phyloP scores from a whole-genome alignment of 2,888 invertebrate species.

The Diploptera punctata region DNA sequence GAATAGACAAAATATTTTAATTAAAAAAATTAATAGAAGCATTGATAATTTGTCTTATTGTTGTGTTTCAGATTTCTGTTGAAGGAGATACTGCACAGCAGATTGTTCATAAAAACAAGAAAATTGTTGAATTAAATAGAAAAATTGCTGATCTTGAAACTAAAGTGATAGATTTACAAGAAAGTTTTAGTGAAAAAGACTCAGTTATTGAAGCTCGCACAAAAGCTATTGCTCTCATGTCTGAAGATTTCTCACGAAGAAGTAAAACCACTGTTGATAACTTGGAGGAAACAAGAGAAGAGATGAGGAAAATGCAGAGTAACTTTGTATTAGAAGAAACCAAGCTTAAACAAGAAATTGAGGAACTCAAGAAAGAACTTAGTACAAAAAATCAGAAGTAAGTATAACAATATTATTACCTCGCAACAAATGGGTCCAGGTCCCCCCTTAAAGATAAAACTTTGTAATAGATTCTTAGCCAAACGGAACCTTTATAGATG shows the following conservation, averaged over 20 bases:
- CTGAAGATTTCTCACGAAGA: constrained; percentile 71
- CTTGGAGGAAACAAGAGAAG: constrained; percentile 79
- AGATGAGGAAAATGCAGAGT: constrained; percentile 82
- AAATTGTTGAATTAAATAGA: constrained; percentile 69
- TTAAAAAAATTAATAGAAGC: too few species aligned
- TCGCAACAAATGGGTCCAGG: too few species aligned
- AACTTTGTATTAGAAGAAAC: constrained; percentile 74
- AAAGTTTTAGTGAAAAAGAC: constrained; percentile 82
- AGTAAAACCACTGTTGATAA: constrained; percentile 75
- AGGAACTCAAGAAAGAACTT: constrained; percentile 63
- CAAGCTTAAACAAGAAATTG: constrained; percentile 73
- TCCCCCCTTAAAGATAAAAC: too few species aligned
- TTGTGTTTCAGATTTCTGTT: too few species aligned
- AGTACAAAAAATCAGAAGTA: constrained; percentile 61
- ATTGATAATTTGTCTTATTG: too few species aligned
- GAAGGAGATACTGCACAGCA: too few species aligned
- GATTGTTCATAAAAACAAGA: constrained; percentile 69
- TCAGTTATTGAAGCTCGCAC: constrained; percentile 83
- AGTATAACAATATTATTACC: too few species aligned
- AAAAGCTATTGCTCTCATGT: constrained; percentile 77
- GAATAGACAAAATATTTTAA: too few species aligned
- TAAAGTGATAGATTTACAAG: constrained; percentile 80
- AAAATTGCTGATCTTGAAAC: constrained; percentile 78
- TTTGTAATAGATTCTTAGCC: too few species aligned
- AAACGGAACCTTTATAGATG: too few species aligned